Percentiles rank a stretch among this genome's conserved stretches.
These are phyloP conservation scores for Oncorhynchus mykiss DNA, from an alignment of 2,113 vertebrate species.

Conservation along the genomic window DNA sequence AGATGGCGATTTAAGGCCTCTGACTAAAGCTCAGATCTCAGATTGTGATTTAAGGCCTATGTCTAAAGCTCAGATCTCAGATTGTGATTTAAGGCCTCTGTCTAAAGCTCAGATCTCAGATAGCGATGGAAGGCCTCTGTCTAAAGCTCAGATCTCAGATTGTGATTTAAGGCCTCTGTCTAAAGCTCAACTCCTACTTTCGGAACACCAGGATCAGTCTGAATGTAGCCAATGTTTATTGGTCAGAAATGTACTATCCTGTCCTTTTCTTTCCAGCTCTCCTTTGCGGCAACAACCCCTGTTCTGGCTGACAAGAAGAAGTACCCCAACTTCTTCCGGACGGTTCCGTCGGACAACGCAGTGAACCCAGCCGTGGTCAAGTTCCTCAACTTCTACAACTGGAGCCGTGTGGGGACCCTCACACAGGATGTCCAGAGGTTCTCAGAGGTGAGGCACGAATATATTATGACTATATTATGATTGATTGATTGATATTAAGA, in stretches of 20 bases:
- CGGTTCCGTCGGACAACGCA: constrained; percentile 96
- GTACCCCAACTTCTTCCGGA: constrained; percentile 98
- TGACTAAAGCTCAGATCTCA: no score
- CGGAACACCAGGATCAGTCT: not conserved
- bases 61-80: no score
- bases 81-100: no score
- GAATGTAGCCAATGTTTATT: not conserved
- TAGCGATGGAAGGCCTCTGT: no score
- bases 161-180: no score
- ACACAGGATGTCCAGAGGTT: constrained; percentile 97
- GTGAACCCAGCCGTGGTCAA: constrained; percentile 98
- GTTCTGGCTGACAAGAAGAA: constrained; percentile 98
- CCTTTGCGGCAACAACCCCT: constrained; percentile 96
- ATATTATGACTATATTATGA: no score
- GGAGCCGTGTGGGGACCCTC: constrained; percentile 95
- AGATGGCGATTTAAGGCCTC: no score
- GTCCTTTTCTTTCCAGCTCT: constrained; percentile 80
- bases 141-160: no score
- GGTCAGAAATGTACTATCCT: not conserved
- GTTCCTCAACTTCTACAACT: constrained; percentile 90
- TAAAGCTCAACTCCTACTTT: not conserved
- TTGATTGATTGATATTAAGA: no score
- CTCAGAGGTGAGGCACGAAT: constrained; percentile 86
- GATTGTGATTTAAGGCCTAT: no score
- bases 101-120: no score